Conservation (phyloP, 2,113 vertebrate species). For the Laticauda laticaudata region DNA sequence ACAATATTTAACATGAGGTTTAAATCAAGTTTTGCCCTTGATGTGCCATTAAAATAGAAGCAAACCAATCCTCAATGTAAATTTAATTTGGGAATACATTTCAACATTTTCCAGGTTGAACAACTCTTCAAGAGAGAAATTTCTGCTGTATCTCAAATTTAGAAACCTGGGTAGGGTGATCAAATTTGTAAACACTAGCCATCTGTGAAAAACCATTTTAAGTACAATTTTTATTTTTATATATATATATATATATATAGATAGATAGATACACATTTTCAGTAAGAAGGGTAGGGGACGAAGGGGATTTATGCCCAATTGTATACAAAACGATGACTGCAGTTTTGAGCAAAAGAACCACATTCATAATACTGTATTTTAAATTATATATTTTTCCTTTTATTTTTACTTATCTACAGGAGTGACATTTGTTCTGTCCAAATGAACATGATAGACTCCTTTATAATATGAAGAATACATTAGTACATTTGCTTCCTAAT, state of each 20-base stretch:
- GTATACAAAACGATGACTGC: conserved; percentile 87
- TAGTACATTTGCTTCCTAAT: conserved; percentile 79
- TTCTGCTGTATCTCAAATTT: rapidly evolving
- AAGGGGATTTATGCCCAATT: conserved; percentile 83
- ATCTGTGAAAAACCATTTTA: background rate
- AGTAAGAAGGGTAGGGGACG: background rate
- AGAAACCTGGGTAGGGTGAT: background rate
- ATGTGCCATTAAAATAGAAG: conserved; percentile 28
- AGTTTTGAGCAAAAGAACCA: conserved; percentile 81
- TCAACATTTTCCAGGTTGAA: conserved; percentile 18
- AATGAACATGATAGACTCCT: conserved; percentile 69
- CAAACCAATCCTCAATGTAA: conserved; percentile 22
- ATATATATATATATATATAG: background rate
- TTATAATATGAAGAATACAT: conserved; percentile 55
- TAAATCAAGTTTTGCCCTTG: background rate
- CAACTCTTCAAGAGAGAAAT: background rate
- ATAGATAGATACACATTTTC: background rate
- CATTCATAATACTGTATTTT: conserved; percentile 75
- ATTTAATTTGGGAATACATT: conserved; percentile 30
- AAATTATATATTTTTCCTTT: conserved; percentile 62
- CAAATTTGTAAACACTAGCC: rapidly evolving
- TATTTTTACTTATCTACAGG: conserved; percentile 48
- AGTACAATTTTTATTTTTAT: conserved; percentile 24
- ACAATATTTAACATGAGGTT: background rate
- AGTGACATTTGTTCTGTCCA: conserved; percentile 53